Base-by-base conservation (phyloP, 2,113 vertebrate species). In the Agapornis roseicollis region DNA sequence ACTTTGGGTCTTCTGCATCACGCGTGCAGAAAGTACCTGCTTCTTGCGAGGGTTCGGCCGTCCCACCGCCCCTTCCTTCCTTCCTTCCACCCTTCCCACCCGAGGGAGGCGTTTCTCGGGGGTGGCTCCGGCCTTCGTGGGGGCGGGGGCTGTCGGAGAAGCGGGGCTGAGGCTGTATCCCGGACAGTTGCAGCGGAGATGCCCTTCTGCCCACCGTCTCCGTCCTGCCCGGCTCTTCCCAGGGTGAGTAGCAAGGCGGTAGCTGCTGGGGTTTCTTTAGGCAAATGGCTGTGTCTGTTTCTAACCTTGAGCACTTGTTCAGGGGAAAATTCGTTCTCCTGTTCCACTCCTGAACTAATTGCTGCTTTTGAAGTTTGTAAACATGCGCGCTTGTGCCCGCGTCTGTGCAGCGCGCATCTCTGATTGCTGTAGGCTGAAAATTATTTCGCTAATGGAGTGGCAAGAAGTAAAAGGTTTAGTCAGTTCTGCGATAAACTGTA, bases 341-440 rank as follows among this genome's bases (percentile, higher is more conserved):
- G 41, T 41, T 70, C 19, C 33, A 71, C 68, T 83, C 44, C 28
- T 4, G 7, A 71, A 49, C 31, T 88, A 85, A 91, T 72, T 76
- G 52, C 83, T 63, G 68, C 55, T 84, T 69, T 73, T 65, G 74
- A 89, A 94, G 88, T 95, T 96, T 84, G 92, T 78, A 88, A 96
- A 85, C 73, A 55, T 20, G 63, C 25, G 31, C 20, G 18, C 10
- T 80, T 64, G 31, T 87, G 66, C 56, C 33, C 39, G 53, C 37
- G 13, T 74, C 46, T 66, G 65, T 68, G 46, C 46, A 90, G 58
- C n/a, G 17, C 29, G 23, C 69, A 10, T 85, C 31, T 69, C 70
- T 23, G 27, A 33, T 28, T 85, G 58, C 66, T 66, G 41, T 25
- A 24, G 22, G 5, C 24, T 47, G 65, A 46, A 79, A 71, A 85